Percentiles rank a stretch among this genome's conserved stretches.
These are phyloP conservation scores for Odontothrips loti DNA, from an alignment of 2,888 invertebrate genomes.

Conservation along the genomic window DNA sequence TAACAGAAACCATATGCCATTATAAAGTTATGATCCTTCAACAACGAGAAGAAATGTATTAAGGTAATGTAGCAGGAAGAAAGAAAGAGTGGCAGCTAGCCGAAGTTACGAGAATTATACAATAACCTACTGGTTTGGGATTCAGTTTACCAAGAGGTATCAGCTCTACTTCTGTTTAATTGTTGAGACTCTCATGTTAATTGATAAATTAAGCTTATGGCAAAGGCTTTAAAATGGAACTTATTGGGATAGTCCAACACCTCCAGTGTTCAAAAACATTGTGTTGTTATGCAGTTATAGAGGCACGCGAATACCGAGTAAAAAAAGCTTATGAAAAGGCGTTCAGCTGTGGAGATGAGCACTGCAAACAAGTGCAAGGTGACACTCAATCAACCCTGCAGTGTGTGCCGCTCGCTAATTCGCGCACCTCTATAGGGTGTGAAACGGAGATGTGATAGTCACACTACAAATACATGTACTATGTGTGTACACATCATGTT, in stretches of 20 bases:
- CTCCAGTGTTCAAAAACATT: background rate
- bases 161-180: too few species aligned
- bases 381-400: background rate
- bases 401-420: background rate
- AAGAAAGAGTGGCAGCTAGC: too few species aligned
- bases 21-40: too few species aligned
- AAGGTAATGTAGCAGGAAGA: too few species aligned
- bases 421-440: background rate
- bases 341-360: background rate
- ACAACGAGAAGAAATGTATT: too few species aligned
- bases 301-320: background rate
- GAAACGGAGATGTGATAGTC: background rate
- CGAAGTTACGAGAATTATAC: too few species aligned
- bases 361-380: background rate
- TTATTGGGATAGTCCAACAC: slow-evolving; percentile 11
- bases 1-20: too few species aligned
- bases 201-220: background rate
- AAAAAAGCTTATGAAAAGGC: background rate
- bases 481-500: slow-evolving; percentile 25
- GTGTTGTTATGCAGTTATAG: background rate
- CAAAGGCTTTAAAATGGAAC: background rate
- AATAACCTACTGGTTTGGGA: too few species aligned
- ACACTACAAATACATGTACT: slow-evolving; percentile 25
- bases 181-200: background rate
- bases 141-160: too few species aligned